These are phyloP conservation scores for Drosophila tropicalis DNA, from an alignment of 1,140 invertebrate species.

Conservation along the genomic window DNA sequence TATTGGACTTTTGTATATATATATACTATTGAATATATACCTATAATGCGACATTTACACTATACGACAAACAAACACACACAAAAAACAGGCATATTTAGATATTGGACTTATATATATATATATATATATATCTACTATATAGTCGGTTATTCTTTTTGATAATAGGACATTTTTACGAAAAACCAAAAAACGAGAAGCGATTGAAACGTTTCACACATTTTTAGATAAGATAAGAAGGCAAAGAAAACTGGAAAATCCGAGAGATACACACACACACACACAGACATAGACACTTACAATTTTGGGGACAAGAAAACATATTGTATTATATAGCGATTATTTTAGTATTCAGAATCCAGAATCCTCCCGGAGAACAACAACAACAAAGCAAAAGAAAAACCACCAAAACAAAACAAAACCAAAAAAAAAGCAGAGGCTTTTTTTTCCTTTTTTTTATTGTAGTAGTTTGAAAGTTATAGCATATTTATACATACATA, in stretches of 20 bases:
- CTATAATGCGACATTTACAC: slow-evolving; percentile 22
- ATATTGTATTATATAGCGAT: slow-evolving; percentile 51
- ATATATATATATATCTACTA: slow-evolving; percentile 29
- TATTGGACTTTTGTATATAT: slow-evolving; percentile 70
- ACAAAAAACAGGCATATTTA: slow-evolving; percentile 17
- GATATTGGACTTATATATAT: slow-evolving; percentile 46
- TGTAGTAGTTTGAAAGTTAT: slow-evolving; percentile 12
- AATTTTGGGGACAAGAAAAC: slow-evolving; percentile 34
- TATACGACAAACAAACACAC: slow-evolving; percentile 26
- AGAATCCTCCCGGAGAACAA: slow-evolving; percentile 5
- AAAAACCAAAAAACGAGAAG: neutral
- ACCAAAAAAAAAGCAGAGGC: neutral
- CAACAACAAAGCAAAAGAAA: slow-evolving; percentile 8
- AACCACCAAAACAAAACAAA: slow-evolving; percentile 6
- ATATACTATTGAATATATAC: slow-evolving; percentile 15
- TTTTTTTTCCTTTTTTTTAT: slow-evolving; percentile 7
- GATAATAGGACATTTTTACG: slow-evolving; percentile 74
- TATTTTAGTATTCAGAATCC: slow-evolving; percentile 1
- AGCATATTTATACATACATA: slow-evolving; percentile 8
- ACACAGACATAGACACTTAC: slow-evolving; percentile 4
- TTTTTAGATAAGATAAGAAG: slow-evolving; percentile 8
- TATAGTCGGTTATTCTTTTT: slow-evolving; percentile 63
- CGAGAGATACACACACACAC: slow-evolving; percentile 8
- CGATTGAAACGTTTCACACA: slow-evolving; percentile 17
- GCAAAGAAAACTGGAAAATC: slow-evolving; percentile 23